Base-by-base conservation (phyloP, 2,888 invertebrate genomes). In the Ophraella communa region DNA sequence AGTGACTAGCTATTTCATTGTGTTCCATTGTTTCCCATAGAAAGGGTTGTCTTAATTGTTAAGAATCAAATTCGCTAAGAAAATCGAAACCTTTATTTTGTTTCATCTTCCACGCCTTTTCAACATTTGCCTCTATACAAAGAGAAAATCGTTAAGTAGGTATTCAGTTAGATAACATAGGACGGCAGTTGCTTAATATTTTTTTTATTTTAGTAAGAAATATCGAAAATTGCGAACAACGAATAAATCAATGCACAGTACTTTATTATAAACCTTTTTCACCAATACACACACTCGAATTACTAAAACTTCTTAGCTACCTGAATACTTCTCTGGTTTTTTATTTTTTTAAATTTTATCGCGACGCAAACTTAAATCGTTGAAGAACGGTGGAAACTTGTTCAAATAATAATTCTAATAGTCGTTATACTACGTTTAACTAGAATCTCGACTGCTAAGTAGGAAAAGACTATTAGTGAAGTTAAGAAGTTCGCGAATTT, bases 361-460 rank as follows among this genome's bases (percentile, higher is more conserved):
- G 10, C 30, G 11, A 30, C 30, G 30, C 30, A 39, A 44, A 27
- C 49, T 59, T 27, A 58, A 62, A 62, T 59, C 49, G 59, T 62
- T 56, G 51, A 64, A 58, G 62, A 45, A 42, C 56, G 51, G 47
- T 17, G 33, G 39, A 62, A 64, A 59, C 65, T 64, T 62, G 64
- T 66, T 68, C 68, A 68, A 66, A 66, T 68, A 66, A 65, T 67
- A 62, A 68, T 61, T 68, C 59, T 59, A 64, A 55, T 64, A 64
- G 64, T 62, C 64, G 60, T 68, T 68, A 66, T 64, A 68, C 65
- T 66, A 64, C 63, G 62, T 67, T 69, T 65, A 69, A 69, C 69
- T 69, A 67, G 65, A 67, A 65, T 65, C 56, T 65, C 51, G 59
- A 65, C 58, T 64, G 66, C 60, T 62, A 66, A 68, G 65, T 69